Conservation (phyloP, 2,113 vertebrate genomes). For the Myxocyprinus asiaticus region DNA sequence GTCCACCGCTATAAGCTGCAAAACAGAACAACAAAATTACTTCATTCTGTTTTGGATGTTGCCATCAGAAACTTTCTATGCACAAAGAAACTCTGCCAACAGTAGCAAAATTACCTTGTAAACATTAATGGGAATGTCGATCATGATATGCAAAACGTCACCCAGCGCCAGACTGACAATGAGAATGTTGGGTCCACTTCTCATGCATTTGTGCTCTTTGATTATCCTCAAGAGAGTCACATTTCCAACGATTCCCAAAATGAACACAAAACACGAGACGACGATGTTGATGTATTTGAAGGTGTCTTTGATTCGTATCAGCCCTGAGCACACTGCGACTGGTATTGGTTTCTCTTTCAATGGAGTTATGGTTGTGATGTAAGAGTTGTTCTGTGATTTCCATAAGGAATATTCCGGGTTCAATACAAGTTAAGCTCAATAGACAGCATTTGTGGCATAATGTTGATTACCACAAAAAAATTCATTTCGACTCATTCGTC, state of each 20-base stretch:
- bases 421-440: too few species aligned
- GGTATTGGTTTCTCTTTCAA: conserved; percentile 60
- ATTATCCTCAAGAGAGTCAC: conserved; percentile 85
- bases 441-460: too few species aligned
- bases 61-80: too few species aligned
- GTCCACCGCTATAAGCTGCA: conserved; percentile 72
- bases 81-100: too few species aligned
- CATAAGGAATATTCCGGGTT: too few species aligned
- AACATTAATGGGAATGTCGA: conserved; percentile 86
- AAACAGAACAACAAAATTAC: conserved; percentile 51
- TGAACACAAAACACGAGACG: conserved; percentile 84
- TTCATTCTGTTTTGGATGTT: neutral
- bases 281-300: conserved; percentile 89
- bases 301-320: conserved; percentile 76
- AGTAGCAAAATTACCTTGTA: conserved; percentile 81
- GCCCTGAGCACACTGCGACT: conserved; percentile 67
- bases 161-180: conserved; percentile 89
- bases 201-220: conserved; percentile 89
- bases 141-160: conserved; percentile 86
- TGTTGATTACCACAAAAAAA: too few species aligned
- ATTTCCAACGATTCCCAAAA: conserved; percentile 88
- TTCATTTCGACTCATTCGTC: too few species aligned
- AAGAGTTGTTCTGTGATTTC: conserved; percentile 55
- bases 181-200: conserved; percentile 87
- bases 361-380: conserved; percentile 19